Evolutionary conservation across 2,797 vertebrate genomes (phyloP), one percentile per base, ranked within the genome.

Genomic region (Protosalanx chinensis): DNA sequence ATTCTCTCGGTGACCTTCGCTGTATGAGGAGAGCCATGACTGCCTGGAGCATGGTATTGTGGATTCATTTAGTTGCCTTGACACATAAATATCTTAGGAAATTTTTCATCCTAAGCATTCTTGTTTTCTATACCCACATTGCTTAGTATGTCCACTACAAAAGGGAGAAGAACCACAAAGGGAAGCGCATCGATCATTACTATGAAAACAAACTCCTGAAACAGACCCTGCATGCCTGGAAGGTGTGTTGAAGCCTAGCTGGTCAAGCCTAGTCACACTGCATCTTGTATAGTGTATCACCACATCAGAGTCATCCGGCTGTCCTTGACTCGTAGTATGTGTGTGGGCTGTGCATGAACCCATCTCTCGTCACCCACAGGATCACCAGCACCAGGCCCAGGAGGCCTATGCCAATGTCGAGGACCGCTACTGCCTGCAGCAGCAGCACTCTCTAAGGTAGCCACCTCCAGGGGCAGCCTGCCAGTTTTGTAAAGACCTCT

Each of bases 21-120:
- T 84, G 88, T 78, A 76, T 93, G 81, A 86, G 49, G 66, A 72
- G 77, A 84, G 81, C 93, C 77, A 91, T 96, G 88, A 83, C 74
- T 74, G 88, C 85, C 79, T 98, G 96, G 96, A 91, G 83, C 77
- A 74, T 95, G 95, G 96, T 98, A 83, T n/a, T 1, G 20, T 46
- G 7, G 41, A 46, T 46, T 12, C 41, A 46, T 13, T 46, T 12
- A 46, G 41, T 37, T 37, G 35, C 41, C 12, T 1, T 46, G 10
- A 46, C 2, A 46, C 10, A 8, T 46, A 46, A 46, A 46, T 12
- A 46, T 46, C 41, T 46, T 46, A 6, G 41, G 41, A 30, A 30
- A 29, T 13, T 12, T 12, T 13, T 29, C 7, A n/a, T 61, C 59
- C 10, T 10, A 3, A 61, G 68, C 29, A 12, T 59, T 29, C 84